Conservation (phyloP, 2,888 invertebrate species). For the Eilema caniola region DNA sequence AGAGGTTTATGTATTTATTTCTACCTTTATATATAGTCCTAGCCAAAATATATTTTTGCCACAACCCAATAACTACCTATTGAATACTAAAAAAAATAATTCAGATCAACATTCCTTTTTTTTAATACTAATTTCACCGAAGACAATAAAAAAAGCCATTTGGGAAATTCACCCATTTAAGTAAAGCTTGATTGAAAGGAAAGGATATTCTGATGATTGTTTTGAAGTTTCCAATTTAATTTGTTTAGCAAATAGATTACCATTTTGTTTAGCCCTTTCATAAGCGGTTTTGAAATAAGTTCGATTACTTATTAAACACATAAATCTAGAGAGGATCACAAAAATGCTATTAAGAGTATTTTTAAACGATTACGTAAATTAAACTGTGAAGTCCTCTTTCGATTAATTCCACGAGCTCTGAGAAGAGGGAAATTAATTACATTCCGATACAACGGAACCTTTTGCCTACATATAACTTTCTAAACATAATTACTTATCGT, state of each 20-base stretch:
- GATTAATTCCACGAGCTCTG: background rate
- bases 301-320: background rate
- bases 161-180: too few species aligned
- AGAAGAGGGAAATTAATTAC: constrained; percentile 2
- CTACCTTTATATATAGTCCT: too few species aligned
- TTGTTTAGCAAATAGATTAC: background rate
- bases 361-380: background rate
- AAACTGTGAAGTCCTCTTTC: background rate
- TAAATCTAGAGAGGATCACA: constrained; percentile 1
- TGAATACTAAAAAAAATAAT: too few species aligned
- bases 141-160: too few species aligned
- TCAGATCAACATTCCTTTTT: too few species aligned
- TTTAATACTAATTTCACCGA: too few species aligned
- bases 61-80: too few species aligned
- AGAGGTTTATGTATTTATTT: too few species aligned
- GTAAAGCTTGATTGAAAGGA: too few species aligned
- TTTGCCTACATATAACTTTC: background rate
- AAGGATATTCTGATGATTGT: too few species aligned
- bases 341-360: constrained; percentile 1
- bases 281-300: background rate
- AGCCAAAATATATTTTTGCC: too few species aligned
- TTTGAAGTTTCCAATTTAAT: too few species aligned
- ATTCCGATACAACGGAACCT: background rate
- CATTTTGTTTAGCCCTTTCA: background rate
- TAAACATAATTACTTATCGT: background rate